Conservation (phyloP, 2,113 vertebrate species). For the Microtus oregoni region DNA sequence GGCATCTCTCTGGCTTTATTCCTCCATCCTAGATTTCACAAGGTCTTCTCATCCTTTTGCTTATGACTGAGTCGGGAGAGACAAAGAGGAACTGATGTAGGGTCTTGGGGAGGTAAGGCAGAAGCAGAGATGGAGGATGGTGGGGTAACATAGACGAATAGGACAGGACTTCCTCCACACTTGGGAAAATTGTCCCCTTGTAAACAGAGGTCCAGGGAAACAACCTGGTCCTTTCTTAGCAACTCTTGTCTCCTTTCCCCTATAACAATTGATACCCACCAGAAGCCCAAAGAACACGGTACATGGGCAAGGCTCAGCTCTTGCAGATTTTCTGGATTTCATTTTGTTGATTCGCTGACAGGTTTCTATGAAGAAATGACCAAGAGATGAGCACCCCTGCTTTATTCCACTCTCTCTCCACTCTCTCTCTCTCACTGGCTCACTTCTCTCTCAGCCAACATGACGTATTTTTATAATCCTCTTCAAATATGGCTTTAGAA, state of each 20-base stretch:
- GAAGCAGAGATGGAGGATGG: background rate
- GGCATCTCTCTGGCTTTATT: background rate
- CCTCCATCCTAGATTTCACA: background rate
- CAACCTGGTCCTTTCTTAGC: background rate
- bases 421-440: slow-evolving; percentile 12
- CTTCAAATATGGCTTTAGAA: slow-evolving; percentile 47
- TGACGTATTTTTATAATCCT: slow-evolving; percentile 48
- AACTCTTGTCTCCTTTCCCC: background rate
- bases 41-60: background rate
- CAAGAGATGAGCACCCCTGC: background rate
- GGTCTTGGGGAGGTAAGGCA: background rate
- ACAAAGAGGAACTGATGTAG: background rate
- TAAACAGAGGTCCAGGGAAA: background rate
- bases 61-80: background rate
- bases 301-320: background rate
- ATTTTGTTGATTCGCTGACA: slow-evolving; percentile 8
- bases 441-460: background rate
- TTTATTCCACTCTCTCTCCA: slow-evolving; percentile 14
- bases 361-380: slow-evolving; percentile 48
- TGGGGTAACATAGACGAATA: background rate
- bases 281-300: background rate
- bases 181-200: background rate
- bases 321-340: background rate
- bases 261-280: background rate
- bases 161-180: background rate